Evolutionary conservation across 2,797 vertebrate genomes (phyloP), one percentile per base, ranked within the genome.

Genomic region (Enteromius treurensis): DNA sequence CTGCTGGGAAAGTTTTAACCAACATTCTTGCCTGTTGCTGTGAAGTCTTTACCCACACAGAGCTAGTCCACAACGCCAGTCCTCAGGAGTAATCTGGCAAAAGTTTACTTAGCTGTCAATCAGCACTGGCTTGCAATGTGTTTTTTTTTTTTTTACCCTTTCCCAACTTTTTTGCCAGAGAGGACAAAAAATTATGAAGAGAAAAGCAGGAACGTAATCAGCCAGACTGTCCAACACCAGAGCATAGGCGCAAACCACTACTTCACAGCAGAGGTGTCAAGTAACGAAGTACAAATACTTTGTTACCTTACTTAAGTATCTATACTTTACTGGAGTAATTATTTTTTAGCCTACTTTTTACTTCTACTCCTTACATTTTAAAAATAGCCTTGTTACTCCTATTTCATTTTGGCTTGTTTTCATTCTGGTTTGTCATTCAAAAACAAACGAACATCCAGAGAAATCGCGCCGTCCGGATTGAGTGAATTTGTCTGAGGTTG

Each of bases 21-120:
- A 58, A 69, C 79, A 68, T 81, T 81, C 73, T 68, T 80, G 53
- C 71, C 40, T 80, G 58, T 69, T 70, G 79, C 84, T 60, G 62
- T 77, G 64, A 77, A 60, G 69, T 81, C 64, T 60, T 75, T 62
- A 55, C 23, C 51, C 71, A 81, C 69, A 75, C 69, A 80, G 71
- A 70, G 53, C 73, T 76, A 23, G 17, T 49, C 29, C 53, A 60
- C 42, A 60, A 79, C 0, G 9, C 62, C 67, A 62, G 42, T 47
- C 29, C 58, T n/a, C 55, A 13, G 47, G 84, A 53, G 62, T 26
- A 69, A 77, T 69, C 81, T 69, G 37, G 51, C 49, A 83, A 58
- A n/a, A 19, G 37, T 69, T 83, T 69, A 69, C 49, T 69, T 32
- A 53, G 42, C 55, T 64, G 40, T 74, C 69, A 19, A 17, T 73